A percentile compares a stretch with the other conserved stretches of the same genome.
These are phyloP conservation scores for Glaucomys volans DNA, from an alignment of 2,113 vertebrate genomes.

Conservation along the genomic window DNA sequence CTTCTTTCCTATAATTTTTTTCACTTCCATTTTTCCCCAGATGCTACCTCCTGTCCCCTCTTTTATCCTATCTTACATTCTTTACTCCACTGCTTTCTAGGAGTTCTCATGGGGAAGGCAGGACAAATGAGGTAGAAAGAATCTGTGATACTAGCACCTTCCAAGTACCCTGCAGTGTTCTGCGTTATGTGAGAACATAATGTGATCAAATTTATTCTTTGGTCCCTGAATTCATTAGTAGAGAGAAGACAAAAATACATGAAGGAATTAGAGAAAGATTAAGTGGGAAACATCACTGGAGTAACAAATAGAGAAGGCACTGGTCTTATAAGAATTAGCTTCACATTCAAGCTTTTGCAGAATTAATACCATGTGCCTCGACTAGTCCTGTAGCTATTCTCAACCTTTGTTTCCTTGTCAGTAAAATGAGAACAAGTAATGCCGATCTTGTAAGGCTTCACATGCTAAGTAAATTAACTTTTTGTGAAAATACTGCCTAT, in stretches of 20 bases:
- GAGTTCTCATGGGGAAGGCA: not conserved
- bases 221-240: not conserved
- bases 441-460: not conserved
- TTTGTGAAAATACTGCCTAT: not conserved
- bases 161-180: not conserved
- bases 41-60: not conserved
- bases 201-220: not conserved
- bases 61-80: not conserved
- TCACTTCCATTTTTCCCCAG: not conserved
- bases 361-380: not conserved
- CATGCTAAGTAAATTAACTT: not conserved
- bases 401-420: not conserved
- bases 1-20: not conserved
- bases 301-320: not conserved
- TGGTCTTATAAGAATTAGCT: not conserved
- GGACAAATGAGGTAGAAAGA: not conserved
- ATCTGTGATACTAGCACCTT: not conserved
- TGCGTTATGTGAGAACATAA: not conserved
- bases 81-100: not conserved
- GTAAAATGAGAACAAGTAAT: not conserved
- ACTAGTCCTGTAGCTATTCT: not conserved
- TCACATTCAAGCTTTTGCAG: not conserved
- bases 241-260: not conserved
- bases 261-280: constrained; percentile 3
- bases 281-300: not conserved